Percentiles rank a stretch among this genome's conserved stretches.
phyloP scores from a whole-genome alignment of 2,797 vertebrate genomes.

The Lepidocolaptes lacrymiger region DNA sequence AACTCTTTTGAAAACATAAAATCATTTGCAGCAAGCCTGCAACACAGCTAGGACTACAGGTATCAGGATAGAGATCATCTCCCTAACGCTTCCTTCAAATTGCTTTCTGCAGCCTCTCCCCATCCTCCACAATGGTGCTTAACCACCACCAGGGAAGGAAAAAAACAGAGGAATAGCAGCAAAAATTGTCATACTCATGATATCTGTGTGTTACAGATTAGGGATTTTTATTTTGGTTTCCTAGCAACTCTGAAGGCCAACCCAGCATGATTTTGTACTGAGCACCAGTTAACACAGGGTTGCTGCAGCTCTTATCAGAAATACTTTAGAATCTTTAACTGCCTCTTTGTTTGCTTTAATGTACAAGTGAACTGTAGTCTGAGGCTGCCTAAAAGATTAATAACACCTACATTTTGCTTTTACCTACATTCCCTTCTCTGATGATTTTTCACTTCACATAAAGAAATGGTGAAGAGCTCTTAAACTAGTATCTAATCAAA shows the following conservation, averaged over 20 bases:
- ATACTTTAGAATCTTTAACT: background rate
- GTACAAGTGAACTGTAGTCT: background rate
- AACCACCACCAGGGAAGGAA: background rate
- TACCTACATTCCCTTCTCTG: background rate
- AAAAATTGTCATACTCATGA: background rate
- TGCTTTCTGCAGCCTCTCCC: background rate
- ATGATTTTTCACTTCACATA: background rate
- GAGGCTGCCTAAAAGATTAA: background rate
- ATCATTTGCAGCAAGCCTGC: background rate
- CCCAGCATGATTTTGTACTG: background rate
- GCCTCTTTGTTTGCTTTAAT: background rate
- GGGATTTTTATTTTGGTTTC: slow-evolving; percentile 14
- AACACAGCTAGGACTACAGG: background rate
- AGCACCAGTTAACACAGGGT: background rate
- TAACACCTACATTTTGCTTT: background rate
- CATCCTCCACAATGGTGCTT: background rate
- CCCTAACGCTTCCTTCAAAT: background rate
- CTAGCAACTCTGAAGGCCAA: slow-evolving; percentile 24
- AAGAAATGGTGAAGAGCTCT: background rate
- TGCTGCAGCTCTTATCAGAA: background rate
- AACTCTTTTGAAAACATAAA: background rate
- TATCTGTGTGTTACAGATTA: background rate
- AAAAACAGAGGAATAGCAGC: background rate
- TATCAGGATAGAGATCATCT: background rate
- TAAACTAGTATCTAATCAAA: background rate